Conservation (phyloP, 2,113 vertebrate species). For the Cacatua alba region DNA sequence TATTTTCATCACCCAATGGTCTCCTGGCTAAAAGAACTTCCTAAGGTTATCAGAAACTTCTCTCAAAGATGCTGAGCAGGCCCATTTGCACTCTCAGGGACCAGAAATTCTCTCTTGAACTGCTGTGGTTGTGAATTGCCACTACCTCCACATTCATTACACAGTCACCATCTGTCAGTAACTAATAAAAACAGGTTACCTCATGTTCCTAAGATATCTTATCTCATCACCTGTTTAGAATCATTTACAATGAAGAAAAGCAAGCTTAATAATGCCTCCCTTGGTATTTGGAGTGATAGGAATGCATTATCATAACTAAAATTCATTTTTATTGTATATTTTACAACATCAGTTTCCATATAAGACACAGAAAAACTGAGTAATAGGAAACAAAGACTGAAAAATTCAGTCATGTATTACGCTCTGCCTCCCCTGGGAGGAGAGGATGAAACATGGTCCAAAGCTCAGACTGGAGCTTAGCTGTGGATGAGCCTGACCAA, state of each 20-base stretch:
- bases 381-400: neutral
- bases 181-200: conserved; percentile 7
- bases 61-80: neutral
- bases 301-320: neutral
- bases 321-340: neutral
- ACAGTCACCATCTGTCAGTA: conserved; percentile 36
- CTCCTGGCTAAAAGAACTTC: neutral
- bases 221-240: conserved; percentile 35
- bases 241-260: neutral
- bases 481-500: neutral
- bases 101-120: neutral
- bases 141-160: conserved; percentile 33
- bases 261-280: neutral
- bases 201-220: conserved; percentile 21
- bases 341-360: neutral
- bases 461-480: neutral
- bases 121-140: neutral
- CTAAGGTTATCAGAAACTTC: neutral
- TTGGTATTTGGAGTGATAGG: neutral
- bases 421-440: neutral
- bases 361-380: neutral
- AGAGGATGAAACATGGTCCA: rapidly evolving
- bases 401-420: neutral
- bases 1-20: neutral
- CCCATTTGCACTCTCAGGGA: neutral